Percentiles rank a stretch among this genome's conserved stretches.
phyloP scores from a whole-genome alignment of 1,140 invertebrate species.

The Leptopilina clavipes region DNA sequence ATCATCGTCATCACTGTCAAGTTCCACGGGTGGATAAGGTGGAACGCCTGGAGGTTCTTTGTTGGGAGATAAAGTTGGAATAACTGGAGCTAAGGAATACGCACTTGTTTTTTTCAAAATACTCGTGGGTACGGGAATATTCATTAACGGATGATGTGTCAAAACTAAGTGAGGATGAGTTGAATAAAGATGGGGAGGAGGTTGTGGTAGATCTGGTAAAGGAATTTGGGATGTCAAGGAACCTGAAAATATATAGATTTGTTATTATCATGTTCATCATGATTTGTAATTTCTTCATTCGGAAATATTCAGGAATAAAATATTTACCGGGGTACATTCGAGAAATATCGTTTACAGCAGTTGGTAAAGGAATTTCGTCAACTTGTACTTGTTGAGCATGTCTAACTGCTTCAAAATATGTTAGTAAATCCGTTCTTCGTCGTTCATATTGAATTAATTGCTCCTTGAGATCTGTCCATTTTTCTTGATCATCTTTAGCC shows the following conservation, averaged over 20 bases:
- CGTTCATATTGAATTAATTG: slow-evolving; percentile 96
- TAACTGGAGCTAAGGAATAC: slow-evolving; percentile 73
- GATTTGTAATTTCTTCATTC: too few relatives aligned
- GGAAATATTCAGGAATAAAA: slow-evolving; percentile 39
- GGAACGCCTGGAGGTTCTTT: slow-evolving; percentile 91
- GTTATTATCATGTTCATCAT: too few relatives aligned
- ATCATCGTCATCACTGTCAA: slow-evolving; percentile 80
- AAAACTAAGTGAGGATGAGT: slow-evolving; percentile 71
- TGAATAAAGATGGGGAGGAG: slow-evolving; percentile 71
- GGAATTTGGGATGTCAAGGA: slow-evolving; percentile 85
- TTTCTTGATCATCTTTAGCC: slow-evolving; percentile 97
- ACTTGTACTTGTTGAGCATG: slow-evolving; percentile 96
- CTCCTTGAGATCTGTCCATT: slow-evolving; percentile 92
- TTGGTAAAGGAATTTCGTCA: slow-evolving; percentile 96
- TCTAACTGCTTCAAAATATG: slow-evolving; percentile 95
- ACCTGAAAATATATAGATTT: slow-evolving; percentile 65
- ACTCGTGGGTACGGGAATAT: slow-evolving; percentile 75
- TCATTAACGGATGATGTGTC: slow-evolving; percentile 71
- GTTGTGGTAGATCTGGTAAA: slow-evolving; percentile 82
- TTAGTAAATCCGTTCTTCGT: slow-evolving; percentile 87
- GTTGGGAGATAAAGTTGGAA: slow-evolving; percentile 65
- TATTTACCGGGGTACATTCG: slow-evolving; percentile 74
- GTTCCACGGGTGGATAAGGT: slow-evolving; percentile 86
- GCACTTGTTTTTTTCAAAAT: slow-evolving; percentile 86
- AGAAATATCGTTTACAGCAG: slow-evolving; percentile 70